Conservation (phyloP, 2,888 invertebrate genomes). For the Nemurella pictetii region DNA sequence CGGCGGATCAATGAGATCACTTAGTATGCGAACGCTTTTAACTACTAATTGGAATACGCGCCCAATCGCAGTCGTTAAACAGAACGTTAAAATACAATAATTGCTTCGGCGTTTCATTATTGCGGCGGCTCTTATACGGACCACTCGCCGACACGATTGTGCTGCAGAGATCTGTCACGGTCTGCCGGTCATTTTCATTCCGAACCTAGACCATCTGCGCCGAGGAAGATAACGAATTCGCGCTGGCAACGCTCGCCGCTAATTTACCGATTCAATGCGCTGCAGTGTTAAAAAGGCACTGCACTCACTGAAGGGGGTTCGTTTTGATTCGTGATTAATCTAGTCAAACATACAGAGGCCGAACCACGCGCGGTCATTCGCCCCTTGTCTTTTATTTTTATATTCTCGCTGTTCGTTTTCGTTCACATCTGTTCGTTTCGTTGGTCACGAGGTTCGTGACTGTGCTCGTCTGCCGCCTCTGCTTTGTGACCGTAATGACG, state of each 20-base stretch:
- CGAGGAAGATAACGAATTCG: background rate
- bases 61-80: background rate
- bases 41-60: background rate
- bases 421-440: background rate
- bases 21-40: background rate
- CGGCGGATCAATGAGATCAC: background rate
- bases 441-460: conserved; percentile 10
- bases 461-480: background rate
- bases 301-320: background rate
- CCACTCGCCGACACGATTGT: background rate
- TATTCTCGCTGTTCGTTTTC: background rate
- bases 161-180: background rate
- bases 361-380: background rate
- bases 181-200: background rate
- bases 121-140: background rate
- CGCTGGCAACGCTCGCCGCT: background rate
- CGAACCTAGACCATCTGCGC: background rate
- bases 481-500: background rate
- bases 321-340: background rate
- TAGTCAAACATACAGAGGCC: background rate
- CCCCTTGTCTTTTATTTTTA: background rate
- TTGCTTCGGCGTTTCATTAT: background rate
- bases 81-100: background rate
- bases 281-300: background rate
- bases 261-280: background rate